These are phyloP conservation scores for Cephalotes varians DNA, from an alignment of 2,888 invertebrate genomes.

Conservation along the genomic window DNA sequence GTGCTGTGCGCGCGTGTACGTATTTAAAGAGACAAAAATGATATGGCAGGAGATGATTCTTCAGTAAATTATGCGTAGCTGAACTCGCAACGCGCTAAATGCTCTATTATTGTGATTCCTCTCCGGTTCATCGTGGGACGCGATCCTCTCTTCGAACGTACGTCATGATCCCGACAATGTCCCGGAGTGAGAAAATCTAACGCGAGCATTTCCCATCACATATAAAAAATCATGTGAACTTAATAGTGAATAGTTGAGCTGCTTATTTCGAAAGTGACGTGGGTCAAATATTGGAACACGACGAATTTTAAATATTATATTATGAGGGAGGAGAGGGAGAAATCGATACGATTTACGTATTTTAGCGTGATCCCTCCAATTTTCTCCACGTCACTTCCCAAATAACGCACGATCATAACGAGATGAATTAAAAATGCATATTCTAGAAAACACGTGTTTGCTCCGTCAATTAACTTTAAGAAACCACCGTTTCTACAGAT, in stretches of 20 bases:
- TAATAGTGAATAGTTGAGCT: slow-evolving; percentile 3
- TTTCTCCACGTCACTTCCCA: neutral
- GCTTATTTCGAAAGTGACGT: slow-evolving; percentile 8
- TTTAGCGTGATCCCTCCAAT: neutral
- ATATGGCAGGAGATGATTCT: slow-evolving; percentile 65
- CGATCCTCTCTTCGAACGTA: neutral
- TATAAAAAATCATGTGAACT: slow-evolving; percentile 11
- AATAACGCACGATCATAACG: neutral
- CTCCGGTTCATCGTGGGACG: slow-evolving; percentile 36
- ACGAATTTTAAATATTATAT: neutral
- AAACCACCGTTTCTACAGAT: slow-evolving; percentile 8
- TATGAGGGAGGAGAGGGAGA: neutral
- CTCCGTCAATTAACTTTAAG: slow-evolving; percentile 18
- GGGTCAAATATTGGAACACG: neutral
- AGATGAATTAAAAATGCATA: neutral
- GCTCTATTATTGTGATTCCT: slow-evolving; percentile 43
- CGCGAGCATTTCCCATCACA: slow-evolving; percentile 15
- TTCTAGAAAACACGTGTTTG: neutral
- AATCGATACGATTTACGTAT: slow-evolving; percentile 14
- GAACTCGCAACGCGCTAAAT: slow-evolving; percentile 20
- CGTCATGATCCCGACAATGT: neutral
- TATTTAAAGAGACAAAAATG: slow-evolving; percentile 60
- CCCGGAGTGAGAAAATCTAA: slow-evolving; percentile 14
- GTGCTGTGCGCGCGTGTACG: slow-evolving; percentile 60
- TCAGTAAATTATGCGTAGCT: slow-evolving; percentile 50